phyloP scores from a whole-genome alignment of 2,797 vertebrate species.

The Cheirogaleus major region DNA sequence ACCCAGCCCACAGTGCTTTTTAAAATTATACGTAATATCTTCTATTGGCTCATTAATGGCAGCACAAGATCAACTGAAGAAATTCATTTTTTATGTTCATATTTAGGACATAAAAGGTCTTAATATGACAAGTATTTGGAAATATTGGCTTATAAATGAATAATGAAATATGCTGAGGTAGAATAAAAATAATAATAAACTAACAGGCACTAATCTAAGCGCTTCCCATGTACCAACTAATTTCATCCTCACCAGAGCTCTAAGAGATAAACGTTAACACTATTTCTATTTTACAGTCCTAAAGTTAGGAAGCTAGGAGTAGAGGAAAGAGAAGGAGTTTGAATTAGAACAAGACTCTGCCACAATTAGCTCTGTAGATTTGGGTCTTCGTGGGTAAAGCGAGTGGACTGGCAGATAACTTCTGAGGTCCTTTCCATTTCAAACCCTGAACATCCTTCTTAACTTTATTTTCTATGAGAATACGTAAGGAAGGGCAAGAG shows the following conservation, averaged over 20 bases:
- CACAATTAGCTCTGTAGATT: neutral
- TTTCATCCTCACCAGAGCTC: neutral
- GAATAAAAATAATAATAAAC: neutral
- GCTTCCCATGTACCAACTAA: neutral
- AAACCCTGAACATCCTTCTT: neutral
- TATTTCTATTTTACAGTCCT: neutral
- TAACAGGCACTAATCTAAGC: neutral
- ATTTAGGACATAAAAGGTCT: neutral
- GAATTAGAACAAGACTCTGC: neutral
- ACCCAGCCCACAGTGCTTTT: neutral
- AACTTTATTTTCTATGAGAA: neutral
- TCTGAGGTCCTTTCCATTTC: neutral
- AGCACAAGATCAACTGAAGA: neutral
- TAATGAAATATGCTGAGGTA: neutral
- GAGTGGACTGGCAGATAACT: neutral
- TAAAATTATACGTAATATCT: neutral
- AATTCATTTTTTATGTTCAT: neutral
- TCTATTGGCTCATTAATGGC: neutral
- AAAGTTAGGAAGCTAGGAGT: neutral
- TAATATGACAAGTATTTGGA: neutral
- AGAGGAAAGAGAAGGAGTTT: neutral
- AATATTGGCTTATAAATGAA: neutral
- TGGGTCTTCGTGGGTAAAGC: neutral
- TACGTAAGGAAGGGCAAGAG: neutral
- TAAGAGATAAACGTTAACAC: neutral